These are phyloP conservation scores for Lasioglossum figueresi DNA, from an alignment of 2,888 invertebrate genomes.

Conservation along the genomic window DNA sequence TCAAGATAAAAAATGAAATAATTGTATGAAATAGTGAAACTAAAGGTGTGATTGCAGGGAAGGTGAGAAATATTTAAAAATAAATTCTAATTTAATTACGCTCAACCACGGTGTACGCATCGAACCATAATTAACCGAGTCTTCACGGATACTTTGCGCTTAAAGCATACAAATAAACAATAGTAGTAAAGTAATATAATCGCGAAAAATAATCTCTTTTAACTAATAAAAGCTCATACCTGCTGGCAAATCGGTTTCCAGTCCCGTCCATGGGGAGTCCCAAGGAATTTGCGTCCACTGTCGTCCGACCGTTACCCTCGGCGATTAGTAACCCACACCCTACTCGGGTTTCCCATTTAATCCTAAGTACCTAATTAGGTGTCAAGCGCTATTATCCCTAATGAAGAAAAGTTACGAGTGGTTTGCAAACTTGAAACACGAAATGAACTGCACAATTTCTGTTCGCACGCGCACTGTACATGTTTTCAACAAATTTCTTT, in stretches of 20 bases:
- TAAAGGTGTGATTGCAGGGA: no score
- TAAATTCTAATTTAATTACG: background rate
- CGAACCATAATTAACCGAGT: background rate
- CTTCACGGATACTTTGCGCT: background rate
- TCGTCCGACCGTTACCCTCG: constrained; percentile 34
- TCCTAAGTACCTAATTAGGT: constrained; percentile 57
- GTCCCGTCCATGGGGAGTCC: constrained; percentile 31
- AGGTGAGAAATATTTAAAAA: no score
- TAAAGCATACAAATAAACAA: constrained; percentile 10
- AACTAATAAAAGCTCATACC: constrained; percentile 35
- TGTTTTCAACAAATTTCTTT: no score
- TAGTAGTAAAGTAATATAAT: constrained; percentile 10
- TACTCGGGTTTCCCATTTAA: constrained; percentile 37
- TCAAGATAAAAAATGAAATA: background rate
- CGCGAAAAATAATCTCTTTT: constrained; percentile 24
- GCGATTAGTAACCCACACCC: constrained; percentile 35
- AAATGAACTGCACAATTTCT: background rate
- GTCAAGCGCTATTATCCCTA: constrained; percentile 37
- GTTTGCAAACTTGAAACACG: background rate
- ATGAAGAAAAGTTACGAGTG: constrained; percentile 22
- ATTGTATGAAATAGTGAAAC: background rate
- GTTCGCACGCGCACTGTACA: background rate
- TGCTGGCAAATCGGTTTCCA: constrained; percentile 41
- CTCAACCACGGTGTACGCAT: background rate
- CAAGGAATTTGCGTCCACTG: constrained; percentile 28